A percentile compares a stretch with the other conserved stretches of the same genome.
Conservation (phyloP, 1,140 invertebrate species). For the Solenopsis invicta region DNA sequence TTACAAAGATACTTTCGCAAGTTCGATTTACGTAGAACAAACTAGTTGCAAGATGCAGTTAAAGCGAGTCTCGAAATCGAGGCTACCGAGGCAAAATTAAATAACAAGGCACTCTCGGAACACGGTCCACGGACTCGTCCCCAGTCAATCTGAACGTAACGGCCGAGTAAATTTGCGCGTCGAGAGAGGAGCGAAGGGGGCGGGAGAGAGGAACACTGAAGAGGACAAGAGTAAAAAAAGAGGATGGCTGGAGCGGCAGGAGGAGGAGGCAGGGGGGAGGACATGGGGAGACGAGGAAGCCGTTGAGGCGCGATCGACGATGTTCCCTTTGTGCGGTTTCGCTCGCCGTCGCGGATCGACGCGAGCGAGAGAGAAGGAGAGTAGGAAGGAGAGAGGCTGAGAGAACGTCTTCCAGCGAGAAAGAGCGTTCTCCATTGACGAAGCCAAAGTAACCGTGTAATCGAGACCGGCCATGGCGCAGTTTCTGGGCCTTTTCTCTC, state of each 20-base stretch:
- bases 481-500: slow-evolving; percentile 57
- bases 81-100: not conserved
- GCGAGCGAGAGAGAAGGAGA: slow-evolving; percentile 34
- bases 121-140: not conserved
- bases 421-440: slow-evolving; percentile 75
- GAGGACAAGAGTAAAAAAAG: slow-evolving; percentile 37
- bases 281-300: slow-evolving; percentile 46
- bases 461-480: slow-evolving; percentile 71
- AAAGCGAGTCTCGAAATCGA: not conserved
- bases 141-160: slow-evolving; percentile 79
- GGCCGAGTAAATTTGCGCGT: slow-evolving; percentile 66
- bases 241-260: slow-evolving; percentile 27
- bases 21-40: not conserved
- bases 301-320: slow-evolving; percentile 54
- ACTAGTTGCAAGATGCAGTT: not conserved
- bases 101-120: not conserved
- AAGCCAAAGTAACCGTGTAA: slow-evolving; percentile 84
- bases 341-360: slow-evolving; percentile 67
- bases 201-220: slow-evolving; percentile 11
- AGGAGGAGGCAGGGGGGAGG: not conserved
- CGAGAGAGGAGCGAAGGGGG: not conserved
- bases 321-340: slow-evolving; percentile 63
- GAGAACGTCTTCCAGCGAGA: slow-evolving; percentile 27
- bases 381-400: slow-evolving; percentile 14
- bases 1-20: not conserved